Percentiles rank a stretch among this genome's conserved stretches.
Conservation (phyloP, 2,113 vertebrate species). For the Lampris megalopsis region DNA sequence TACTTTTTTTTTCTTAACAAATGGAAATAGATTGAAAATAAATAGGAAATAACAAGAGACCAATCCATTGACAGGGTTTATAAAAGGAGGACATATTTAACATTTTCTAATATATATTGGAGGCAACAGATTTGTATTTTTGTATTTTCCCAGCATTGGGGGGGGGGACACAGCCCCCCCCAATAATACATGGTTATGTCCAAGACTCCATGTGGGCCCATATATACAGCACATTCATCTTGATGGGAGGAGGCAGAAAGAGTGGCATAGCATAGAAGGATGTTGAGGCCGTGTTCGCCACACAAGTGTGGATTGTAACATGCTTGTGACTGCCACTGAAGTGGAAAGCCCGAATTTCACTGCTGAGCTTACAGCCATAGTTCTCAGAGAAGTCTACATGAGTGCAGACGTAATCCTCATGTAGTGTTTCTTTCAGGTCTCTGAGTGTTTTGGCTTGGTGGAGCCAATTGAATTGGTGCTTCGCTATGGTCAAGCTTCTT, state of each 20-base stretch:
- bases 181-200: no score
- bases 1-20: no score
- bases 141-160: no score
- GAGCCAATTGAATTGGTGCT: conserved; percentile 37
- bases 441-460: conserved; percentile 25
- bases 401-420: not conserved
- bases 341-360: conserved; percentile 10
- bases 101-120: no score
- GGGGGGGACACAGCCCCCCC: no score
- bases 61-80: no score
- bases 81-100: no score
- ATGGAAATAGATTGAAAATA: no score
- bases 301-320: conserved; percentile 26
- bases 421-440: conserved; percentile 20
- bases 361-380: conserved; percentile 16
- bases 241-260: conserved; percentile 22
- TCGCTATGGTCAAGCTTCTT: conserved; percentile 28
- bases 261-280: conserved; percentile 16
- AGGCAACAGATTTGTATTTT: no score
- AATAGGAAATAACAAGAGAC: no score
- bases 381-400: conserved; percentile 16
- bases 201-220: conserved; percentile 21
- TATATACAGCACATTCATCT: conserved; percentile 33
- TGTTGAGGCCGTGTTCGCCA: conserved; percentile 10
- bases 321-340: conserved; percentile 31